These are phyloP conservation scores for Romanogobio albipinnatus DNA, from an alignment of 2,113 vertebrate species.

Conservation along the genomic window DNA sequence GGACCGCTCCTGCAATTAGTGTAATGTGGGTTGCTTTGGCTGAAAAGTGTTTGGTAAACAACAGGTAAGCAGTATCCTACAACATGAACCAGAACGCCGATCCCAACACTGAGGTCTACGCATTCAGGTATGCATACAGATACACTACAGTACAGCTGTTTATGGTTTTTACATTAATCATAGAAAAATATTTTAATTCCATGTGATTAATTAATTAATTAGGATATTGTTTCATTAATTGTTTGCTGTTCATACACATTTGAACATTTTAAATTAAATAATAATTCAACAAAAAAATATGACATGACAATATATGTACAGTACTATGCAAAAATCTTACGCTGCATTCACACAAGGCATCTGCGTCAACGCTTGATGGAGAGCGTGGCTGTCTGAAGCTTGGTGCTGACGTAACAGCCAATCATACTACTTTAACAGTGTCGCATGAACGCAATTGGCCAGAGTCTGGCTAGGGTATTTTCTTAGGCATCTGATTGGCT, in stretches of 20 bases:
- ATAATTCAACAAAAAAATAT: neutral
- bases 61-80: constrained; percentile 7
- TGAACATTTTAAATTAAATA: neutral
- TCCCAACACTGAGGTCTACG: constrained; percentile 11
- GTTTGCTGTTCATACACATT: neutral
- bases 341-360: no score
- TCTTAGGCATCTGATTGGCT: no score
- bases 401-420: no score
- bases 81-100: neutral
- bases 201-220: neutral
- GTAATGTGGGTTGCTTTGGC: constrained; percentile 33
- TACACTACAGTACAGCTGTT: neutral
- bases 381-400: no score
- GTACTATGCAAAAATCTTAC: no score
- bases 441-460: no score
- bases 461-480: no score
- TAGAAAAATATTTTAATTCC: neutral
- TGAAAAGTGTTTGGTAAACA: constrained; percentile 40
- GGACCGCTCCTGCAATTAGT: constrained; percentile 4
- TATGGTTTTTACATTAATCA: neutral
- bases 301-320: no score
- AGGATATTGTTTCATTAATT: neutral
- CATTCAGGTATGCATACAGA: constrained; percentile 18
- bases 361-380: no score
- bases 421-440: no score